Percentiles rank a stretch among this genome's conserved stretches.
Evolutionary conservation across 2,113 vertebrate genomes (phyloP).

Genomic region (Loxodonta africana): DNA sequence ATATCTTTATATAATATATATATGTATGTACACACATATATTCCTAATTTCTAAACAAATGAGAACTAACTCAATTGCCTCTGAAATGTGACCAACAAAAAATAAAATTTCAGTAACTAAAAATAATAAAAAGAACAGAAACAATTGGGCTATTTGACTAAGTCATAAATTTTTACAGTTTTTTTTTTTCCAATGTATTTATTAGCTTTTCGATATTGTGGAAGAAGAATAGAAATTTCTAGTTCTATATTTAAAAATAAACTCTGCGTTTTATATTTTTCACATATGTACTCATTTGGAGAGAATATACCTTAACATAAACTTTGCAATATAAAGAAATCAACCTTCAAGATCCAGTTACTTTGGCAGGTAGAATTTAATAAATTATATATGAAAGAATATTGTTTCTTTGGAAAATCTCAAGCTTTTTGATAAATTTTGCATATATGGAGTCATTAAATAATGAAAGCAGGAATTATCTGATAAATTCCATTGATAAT

Average conservation of each 20-base stretch:
- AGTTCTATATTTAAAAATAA: constrained; percentile 4
- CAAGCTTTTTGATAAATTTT: neutral
- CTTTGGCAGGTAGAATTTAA: constrained; percentile 19
- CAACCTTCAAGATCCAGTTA: neutral
- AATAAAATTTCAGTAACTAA: neutral
- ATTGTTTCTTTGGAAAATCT: neutral
- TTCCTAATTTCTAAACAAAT: neutral
- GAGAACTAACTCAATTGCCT: neutral
- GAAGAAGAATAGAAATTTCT: neutral
- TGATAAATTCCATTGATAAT: too few species aligned
- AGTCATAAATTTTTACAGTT: neutral
- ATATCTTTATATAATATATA: neutral
- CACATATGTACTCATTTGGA: neutral
- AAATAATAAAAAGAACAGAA: neutral
- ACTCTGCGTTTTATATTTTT: neutral
- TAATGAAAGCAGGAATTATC: neutral
- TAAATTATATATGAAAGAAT: neutral
- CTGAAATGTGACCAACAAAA: neutral
- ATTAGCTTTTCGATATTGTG: constrained; percentile 18
- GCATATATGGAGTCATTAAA: neutral
- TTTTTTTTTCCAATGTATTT: constrained; percentile 49
- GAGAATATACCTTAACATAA: neutral
- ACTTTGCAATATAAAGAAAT: constrained; percentile 7
- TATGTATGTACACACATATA: neutral
- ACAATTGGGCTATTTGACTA: neutral